phyloP scores from a whole-genome alignment of 2,797 vertebrate species.

The Oryzias dopingdopingensis region DNA sequence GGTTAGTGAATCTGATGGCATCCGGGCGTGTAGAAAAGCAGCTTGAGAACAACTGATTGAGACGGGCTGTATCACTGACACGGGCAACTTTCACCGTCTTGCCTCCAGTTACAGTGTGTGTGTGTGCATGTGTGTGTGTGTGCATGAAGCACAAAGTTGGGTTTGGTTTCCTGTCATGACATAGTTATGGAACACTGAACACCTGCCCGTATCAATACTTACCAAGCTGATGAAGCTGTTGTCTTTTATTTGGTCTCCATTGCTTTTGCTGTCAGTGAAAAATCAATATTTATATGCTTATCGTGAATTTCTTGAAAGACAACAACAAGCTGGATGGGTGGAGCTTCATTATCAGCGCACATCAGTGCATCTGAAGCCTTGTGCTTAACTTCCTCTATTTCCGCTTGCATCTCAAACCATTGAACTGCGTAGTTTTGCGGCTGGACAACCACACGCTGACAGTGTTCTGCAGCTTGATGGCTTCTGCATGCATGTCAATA shows the following conservation, averaged over 20 bases:
- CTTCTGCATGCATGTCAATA: background rate
- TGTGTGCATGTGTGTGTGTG: slow-evolving; percentile 16
- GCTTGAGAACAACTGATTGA: slow-evolving; percentile 50
- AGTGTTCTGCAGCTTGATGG: background rate
- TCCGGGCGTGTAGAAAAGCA: slow-evolving; percentile 37
- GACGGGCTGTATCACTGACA: slow-evolving; percentile 58
- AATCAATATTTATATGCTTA: no score
- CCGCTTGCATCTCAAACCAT: slow-evolving; percentile 31
- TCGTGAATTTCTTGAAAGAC: background rate
- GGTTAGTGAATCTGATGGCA: slow-evolving; percentile 36
- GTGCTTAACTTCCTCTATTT: slow-evolving; percentile 56
- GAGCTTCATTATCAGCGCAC: slow-evolving; percentile 24
- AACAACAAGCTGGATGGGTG: slow-evolving; percentile 2
- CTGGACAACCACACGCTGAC: slow-evolving; percentile 9
- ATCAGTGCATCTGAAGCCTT: slow-evolving; percentile 28
- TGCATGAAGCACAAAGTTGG: slow-evolving; percentile 24
- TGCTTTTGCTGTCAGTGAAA: background rate
- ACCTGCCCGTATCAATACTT: slow-evolving; percentile 25
- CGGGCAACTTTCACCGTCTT: slow-evolving; percentile 57
- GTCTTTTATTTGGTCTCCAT: background rate
- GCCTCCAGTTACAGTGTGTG: slow-evolving; percentile 60
- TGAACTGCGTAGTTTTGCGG: slow-evolving; percentile 16
- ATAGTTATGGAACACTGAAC: slow-evolving; percentile 23
- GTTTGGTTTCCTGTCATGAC: slow-evolving; percentile 61
- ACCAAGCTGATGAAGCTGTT: slow-evolving; percentile 6